A percentile compares a stretch with the other conserved stretches of the same genome.
Conservation (phyloP, 2,888 invertebrate species). For the Coelinius sp. region DNA sequence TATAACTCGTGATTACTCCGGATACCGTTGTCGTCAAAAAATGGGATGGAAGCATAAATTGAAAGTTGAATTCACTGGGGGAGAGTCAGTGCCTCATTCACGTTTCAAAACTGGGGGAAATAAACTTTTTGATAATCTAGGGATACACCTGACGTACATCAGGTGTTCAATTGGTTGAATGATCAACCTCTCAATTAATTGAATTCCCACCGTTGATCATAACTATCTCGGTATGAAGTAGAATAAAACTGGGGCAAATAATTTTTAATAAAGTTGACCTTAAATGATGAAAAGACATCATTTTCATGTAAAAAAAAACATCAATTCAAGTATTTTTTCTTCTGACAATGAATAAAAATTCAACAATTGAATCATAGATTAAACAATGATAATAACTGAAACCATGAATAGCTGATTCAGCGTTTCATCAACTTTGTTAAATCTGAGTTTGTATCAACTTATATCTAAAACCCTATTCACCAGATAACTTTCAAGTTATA, state of each 20-base stretch:
- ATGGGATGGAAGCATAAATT: conserved; percentile 4
- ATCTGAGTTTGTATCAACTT: conserved; percentile 10
- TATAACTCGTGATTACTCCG: conserved; percentile 34
- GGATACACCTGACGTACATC: not conserved
- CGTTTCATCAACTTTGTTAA: not conserved
- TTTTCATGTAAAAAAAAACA: not conserved
- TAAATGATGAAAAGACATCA: no score
- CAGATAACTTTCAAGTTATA: not conserved
- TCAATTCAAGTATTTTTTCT: not conserved
- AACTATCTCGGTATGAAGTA: not conserved
- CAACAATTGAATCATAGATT: not conserved
- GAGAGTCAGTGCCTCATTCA: conserved; percentile 1
- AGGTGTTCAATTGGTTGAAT: not conserved
- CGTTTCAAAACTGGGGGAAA: not conserved
- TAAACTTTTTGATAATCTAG: conserved; percentile 20
- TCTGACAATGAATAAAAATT: not conserved
- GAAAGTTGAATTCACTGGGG: not conserved
- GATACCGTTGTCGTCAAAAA: conserved; percentile 23
- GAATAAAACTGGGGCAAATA: not conserved
- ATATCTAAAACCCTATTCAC: not conserved
- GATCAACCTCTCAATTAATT: conserved; percentile 3
- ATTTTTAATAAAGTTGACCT: no score
- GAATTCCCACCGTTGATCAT: not conserved
- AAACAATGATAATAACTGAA: no score
- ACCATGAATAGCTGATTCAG: not conserved